Percentiles rank a stretch among this genome's conserved stretches.
Evolutionary conservation across 2,888 invertebrate species (phyloP).

Genomic region (Lycia hirtaria): DNA sequence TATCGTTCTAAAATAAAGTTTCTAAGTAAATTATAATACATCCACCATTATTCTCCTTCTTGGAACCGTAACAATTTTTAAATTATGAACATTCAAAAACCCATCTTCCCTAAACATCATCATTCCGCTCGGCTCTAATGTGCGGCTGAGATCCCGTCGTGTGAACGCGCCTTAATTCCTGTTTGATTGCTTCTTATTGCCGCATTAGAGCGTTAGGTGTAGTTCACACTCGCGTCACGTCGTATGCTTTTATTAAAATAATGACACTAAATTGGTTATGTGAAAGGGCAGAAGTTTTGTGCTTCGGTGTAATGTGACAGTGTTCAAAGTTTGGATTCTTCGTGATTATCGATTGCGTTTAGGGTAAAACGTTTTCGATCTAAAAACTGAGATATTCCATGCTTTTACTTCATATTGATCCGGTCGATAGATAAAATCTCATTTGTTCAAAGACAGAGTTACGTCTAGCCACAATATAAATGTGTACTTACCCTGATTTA

Average conservation of each 20-base stretch:
- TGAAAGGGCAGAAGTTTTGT: not conserved
- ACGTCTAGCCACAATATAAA: no score
- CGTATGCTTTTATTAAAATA: conserved; percentile 43
- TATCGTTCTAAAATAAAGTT: not conserved
- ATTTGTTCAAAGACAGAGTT: no score
- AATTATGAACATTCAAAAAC: conserved; percentile 15
- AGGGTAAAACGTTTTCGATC: not conserved
- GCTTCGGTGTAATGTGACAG: conserved; percentile 2
- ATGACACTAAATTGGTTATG: conserved; percentile 22
- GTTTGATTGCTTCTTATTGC: conserved; percentile 46
- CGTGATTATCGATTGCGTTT: not conserved
- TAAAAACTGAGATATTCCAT: no score
- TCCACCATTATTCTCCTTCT: no score
- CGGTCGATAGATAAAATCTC: no score
- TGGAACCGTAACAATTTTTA: conserved; percentile 1
- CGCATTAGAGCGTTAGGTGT: conserved; percentile 20
- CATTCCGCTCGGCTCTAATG: conserved; percentile 38
- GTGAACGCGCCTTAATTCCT: conserved; percentile 43
- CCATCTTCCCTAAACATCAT: conserved; percentile 21
- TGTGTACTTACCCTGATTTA: conserved; percentile 10
- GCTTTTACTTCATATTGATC: no score
- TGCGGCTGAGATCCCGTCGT: conserved; percentile 30
- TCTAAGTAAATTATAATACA: not conserved
- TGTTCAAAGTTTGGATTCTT: not conserved
- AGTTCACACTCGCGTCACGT: conserved; percentile 38